Conservation (phyloP, 2,113 vertebrate species). For the Orientallactaga bullata region DNA sequence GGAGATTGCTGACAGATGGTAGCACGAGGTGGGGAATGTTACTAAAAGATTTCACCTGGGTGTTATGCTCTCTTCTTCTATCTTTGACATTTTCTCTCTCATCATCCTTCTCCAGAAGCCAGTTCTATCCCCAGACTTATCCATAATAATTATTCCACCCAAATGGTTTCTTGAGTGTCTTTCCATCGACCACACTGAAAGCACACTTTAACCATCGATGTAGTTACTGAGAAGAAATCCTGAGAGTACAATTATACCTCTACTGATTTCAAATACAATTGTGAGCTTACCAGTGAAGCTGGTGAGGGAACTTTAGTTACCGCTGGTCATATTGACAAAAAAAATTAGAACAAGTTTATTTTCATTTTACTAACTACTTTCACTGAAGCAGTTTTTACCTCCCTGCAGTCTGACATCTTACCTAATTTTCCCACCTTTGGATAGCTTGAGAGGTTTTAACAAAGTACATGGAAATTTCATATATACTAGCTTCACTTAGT, state of each 20-base stretch:
- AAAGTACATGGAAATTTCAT: not conserved
- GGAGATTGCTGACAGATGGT: not conserved
- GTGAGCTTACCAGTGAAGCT: not conserved
- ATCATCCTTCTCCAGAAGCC: not conserved
- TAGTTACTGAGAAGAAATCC: conserved; percentile 4
- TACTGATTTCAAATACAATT: not conserved
- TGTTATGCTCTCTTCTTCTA: not conserved
- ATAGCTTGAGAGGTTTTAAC: not conserved
- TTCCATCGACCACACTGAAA: not conserved
- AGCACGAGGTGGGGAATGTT: not conserved
- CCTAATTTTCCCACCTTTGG: not conserved
- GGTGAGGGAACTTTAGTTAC: not conserved
- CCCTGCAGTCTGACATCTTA: not conserved
- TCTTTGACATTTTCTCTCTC: not conserved
- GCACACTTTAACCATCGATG: not conserved
- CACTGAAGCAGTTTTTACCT: not conserved
- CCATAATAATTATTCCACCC: not conserved
- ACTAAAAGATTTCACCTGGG: not conserved
- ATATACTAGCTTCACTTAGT: not conserved
- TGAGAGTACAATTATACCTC: not conserved
- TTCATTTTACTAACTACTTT: not conserved
- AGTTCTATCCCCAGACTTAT: not conserved
- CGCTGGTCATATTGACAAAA: not conserved
- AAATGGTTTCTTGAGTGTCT: not conserved
- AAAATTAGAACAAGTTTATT: not conserved